These are phyloP conservation scores for Sycophila texana DNA, from an alignment of 2,888 invertebrate genomes.

Conservation along the genomic window DNA sequence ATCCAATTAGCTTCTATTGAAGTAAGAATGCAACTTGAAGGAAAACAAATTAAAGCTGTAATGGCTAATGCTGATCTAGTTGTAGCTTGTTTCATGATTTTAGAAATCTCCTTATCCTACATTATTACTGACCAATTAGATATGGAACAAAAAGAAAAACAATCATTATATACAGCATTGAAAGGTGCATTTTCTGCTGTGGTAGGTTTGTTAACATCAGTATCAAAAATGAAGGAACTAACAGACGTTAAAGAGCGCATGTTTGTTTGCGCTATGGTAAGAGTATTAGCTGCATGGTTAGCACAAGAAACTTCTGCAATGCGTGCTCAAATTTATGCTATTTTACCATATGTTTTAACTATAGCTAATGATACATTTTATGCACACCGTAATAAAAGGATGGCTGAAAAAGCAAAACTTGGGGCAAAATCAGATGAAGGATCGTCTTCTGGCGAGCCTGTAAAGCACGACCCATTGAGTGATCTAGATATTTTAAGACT, in stretches of 20 bases:
- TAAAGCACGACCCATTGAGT: constrained; percentile 77
- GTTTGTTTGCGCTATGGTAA: constrained; percentile 89
- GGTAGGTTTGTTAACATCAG: constrained; percentile 83
- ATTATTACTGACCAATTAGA: constrained; percentile 89
- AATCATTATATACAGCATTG: constrained; percentile 91
- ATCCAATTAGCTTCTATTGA: constrained; percentile 94
- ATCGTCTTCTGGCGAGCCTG: constrained; percentile 66
- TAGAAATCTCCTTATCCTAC: constrained; percentile 87
- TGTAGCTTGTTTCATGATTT: constrained; percentile 88
- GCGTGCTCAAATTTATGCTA: constrained; percentile 87
- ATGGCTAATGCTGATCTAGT: constrained; percentile 86
- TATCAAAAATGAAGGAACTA: constrained; percentile 85
- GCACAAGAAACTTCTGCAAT: constrained; percentile 93
- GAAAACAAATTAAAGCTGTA: constrained; percentile 88
- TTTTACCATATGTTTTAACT: constrained; percentile 88
- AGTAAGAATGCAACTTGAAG: constrained; percentile 95
- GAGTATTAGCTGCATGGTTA: constrained; percentile 92
- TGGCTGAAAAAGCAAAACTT: constrained; percentile 82
- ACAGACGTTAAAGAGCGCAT: constrained; percentile 83
- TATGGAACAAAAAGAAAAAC: constrained; percentile 92
- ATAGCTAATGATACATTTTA: constrained; percentile 90
- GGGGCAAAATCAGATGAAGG: constrained; percentile 75
- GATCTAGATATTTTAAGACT: constrained; percentile 86
- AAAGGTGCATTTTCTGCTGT: constrained; percentile 93
- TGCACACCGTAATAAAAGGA: constrained; percentile 82